Percentiles rank a stretch among this genome's conserved stretches.
Conservation (phyloP, 2,888 invertebrate genomes). For the Choristoneura rosaceana region DNA sequence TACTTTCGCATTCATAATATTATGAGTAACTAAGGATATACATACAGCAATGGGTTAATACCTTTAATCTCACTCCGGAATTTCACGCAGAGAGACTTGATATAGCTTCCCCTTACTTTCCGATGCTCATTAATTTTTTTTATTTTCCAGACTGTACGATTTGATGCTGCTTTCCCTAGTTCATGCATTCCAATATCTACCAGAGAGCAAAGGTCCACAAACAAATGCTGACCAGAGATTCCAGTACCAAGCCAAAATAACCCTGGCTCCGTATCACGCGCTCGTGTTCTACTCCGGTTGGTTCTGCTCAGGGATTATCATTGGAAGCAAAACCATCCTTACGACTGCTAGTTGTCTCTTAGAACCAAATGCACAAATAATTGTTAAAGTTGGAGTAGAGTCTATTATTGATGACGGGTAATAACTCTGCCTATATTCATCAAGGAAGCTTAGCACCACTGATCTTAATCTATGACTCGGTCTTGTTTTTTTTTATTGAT, state of each 20-base stretch:
- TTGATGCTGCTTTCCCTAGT: neutral
- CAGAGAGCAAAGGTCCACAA: neutral
- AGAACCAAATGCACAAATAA: conserved; percentile 46
- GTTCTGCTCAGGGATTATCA: conserved; percentile 71
- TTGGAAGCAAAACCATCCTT: conserved; percentile 64
- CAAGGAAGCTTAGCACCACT: neutral
- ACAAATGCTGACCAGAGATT: neutral
- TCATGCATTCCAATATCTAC: neutral
- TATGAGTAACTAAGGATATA: too few relatives aligned
- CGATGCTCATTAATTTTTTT: neutral
- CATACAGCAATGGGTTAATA: too few relatives aligned
- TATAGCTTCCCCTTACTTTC: neutral
- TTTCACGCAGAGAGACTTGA: neutral
- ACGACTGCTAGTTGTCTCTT: conserved; percentile 70
- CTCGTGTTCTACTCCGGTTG: conserved; percentile 62
- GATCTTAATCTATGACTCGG: neutral
- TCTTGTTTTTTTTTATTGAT: neutral
- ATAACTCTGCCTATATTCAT: conserved; percentile 4
- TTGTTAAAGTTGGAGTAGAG: conserved; percentile 66
- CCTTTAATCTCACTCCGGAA: too few relatives aligned
- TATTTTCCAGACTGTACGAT: conserved; percentile 2
- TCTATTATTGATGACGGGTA: conserved; percentile 60
- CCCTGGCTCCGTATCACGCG: conserved; percentile 63
- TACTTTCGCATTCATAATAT: too few relatives aligned
- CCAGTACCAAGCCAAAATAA: conserved; percentile 34